phyloP scores from a whole-genome alignment of 2,797 vertebrate species.

The Falco concolor region DNA sequence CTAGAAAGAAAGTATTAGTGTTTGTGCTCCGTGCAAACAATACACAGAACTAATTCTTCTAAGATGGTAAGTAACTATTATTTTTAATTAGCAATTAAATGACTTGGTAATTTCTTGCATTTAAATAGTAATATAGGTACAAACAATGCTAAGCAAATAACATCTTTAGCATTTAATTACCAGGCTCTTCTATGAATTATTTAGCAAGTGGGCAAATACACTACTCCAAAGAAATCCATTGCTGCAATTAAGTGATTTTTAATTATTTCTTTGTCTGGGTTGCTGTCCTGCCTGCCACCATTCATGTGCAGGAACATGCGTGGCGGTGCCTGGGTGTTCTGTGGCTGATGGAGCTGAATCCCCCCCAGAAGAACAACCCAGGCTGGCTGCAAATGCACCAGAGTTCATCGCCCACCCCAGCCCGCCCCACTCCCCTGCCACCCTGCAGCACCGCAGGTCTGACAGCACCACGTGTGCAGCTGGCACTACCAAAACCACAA shows the following conservation, averaged over 20 bases:
- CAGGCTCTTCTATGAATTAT: slow-evolving; percentile 29
- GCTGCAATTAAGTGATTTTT: neutral
- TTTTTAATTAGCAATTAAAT: slow-evolving; percentile 52
- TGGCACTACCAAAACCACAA: neutral
- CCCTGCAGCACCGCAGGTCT: neutral
- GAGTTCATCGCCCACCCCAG: fast-evolving
- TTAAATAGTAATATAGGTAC: neutral
- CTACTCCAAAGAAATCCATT: neutral
- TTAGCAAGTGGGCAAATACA: neutral
- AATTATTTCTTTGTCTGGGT: neutral
- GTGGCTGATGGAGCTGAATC: neutral
- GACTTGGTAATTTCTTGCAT: slow-evolving; percentile 13
- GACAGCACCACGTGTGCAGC: neutral
- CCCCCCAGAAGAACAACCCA: neutral
- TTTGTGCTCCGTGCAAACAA: neutral
- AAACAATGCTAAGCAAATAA: slow-evolving; percentile 33
- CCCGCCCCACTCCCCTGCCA: neutral
- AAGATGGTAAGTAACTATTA: neutral
- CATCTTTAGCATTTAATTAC: slow-evolving; percentile 47
- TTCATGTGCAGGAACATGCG: fast-evolving
- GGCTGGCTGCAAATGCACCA: fast-evolving
- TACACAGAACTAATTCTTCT: neutral
- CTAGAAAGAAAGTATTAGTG: neutral
- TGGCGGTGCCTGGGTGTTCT: fast-evolving
- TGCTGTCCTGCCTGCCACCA: neutral